Percentiles rank a stretch among this genome's conserved stretches.
Evolutionary conservation across 2,797 vertebrate species (phyloP).

Genomic region (Salarias fasciatus): DNA sequence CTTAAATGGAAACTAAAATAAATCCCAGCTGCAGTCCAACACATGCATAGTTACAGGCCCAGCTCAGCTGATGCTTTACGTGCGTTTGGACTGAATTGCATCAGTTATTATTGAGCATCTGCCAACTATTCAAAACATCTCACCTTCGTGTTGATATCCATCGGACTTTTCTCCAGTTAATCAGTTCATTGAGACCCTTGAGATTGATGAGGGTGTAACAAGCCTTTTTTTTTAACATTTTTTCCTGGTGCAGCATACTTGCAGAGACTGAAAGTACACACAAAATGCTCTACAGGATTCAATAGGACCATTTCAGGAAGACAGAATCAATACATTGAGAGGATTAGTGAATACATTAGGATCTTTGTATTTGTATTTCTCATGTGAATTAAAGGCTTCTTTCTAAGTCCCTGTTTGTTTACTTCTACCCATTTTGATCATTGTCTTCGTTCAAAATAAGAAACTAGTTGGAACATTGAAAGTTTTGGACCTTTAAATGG

Average conservation of each 20-base stretch:
- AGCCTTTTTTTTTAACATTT: conserved; percentile 1
- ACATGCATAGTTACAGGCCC: conserved; percentile 11
- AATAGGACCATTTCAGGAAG: too few relatives aligned
- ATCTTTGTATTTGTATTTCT: too few relatives aligned
- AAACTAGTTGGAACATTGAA: too few relatives aligned
- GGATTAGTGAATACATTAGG: too few relatives aligned
- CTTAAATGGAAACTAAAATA: conserved; percentile 68
- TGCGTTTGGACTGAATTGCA: conserved; percentile 21
- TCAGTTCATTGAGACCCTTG: background rate
- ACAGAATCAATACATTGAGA: too few relatives aligned
- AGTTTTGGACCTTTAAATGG: too few relatives aligned
- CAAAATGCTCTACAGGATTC: too few relatives aligned
- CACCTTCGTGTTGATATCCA: conserved; percentile 7
- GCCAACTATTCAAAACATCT: conserved; percentile 32
- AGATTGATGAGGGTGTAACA: background rate
- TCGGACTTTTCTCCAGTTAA: conserved; percentile 3
- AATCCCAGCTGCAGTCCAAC: conserved; percentile 28
- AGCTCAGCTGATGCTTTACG: conserved; percentile 31
- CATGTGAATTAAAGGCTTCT: too few relatives aligned
- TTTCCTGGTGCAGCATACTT: background rate
- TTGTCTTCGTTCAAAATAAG: too few relatives aligned
- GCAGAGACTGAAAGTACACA: background rate
- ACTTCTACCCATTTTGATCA: too few relatives aligned
- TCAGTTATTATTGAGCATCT: conserved; percentile 10
- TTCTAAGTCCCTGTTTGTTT: too few relatives aligned